phyloP scores from a whole-genome alignment of 2,888 invertebrate species.

The Lomographa bimaculata region DNA sequence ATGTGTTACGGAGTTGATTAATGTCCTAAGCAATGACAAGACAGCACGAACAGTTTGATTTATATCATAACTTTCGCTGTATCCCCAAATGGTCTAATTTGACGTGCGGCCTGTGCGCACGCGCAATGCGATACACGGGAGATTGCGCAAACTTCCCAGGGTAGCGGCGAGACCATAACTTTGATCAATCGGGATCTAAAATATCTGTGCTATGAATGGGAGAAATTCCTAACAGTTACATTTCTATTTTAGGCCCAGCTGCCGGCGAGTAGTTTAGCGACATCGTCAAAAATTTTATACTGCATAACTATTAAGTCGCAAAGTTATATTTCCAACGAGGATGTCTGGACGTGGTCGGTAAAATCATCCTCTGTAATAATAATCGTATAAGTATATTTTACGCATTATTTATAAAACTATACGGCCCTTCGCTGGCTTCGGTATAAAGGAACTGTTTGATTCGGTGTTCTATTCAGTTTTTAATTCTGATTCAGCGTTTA shows the following conservation, averaged over 20 bases:
- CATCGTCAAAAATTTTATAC: conserved; percentile 23
- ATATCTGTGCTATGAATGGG: conserved; percentile 48
- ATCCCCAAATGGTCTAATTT: conserved; percentile 68
- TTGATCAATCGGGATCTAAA: conserved; percentile 30
- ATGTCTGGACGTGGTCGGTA: conserved; percentile 17
- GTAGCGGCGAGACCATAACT: conserved; percentile 21
- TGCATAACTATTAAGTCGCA: conserved; percentile 20
- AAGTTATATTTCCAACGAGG: conserved; percentile 20
- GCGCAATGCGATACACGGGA: conserved; percentile 36
- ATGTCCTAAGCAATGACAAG: conserved; percentile 54
- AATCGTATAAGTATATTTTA: conserved; percentile 22
- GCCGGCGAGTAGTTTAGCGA: conserved; percentile 7
- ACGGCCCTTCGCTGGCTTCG: conserved; percentile 19
- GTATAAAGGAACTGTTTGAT: conserved; percentile 12
- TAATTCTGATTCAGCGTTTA: conserved; percentile 12
- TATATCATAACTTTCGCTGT: conserved; percentile 69
- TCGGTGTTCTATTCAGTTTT: conserved; percentile 4
- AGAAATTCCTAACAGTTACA: conserved; percentile 53
- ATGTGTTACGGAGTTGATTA: conserved; percentile 48
- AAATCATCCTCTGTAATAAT: conserved; percentile 18
- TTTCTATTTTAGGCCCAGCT: conserved; percentile 44
- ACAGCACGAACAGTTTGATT: conserved; percentile 59
- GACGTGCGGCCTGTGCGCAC: conserved; percentile 48
- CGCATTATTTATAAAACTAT: conserved; percentile 21
- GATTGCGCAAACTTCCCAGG: conserved; percentile 38